Percentiles rank a stretch among this genome's conserved stretches.
These are phyloP conservation scores for Rhinoptilus africanus DNA, from an alignment of 2,113 vertebrate genomes.

Conservation along the genomic window DNA sequence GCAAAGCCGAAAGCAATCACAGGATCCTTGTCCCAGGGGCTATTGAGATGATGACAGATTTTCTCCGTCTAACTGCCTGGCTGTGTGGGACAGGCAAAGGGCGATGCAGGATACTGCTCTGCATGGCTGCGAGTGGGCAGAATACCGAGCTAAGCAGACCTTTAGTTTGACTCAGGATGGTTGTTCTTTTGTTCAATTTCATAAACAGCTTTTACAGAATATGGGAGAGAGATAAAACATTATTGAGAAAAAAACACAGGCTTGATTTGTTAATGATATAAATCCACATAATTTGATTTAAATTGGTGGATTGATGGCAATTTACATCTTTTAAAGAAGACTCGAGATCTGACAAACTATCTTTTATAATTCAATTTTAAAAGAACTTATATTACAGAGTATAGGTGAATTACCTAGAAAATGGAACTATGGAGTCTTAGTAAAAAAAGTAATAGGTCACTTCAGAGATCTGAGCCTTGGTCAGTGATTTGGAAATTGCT, in stretches of 20 bases:
- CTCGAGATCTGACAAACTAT: accelerated
- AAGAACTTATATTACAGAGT: not conserved
- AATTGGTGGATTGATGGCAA: not conserved
- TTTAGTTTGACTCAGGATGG: not conserved
- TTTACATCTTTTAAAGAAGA: not conserved
- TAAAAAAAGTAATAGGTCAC: not conserved
- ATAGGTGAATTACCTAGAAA: not conserved
- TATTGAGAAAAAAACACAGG: not conserved
- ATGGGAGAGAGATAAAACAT: not conserved
- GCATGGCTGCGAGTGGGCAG: not conserved
- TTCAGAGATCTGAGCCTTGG: not conserved
- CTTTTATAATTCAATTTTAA: not conserved
- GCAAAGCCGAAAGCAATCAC: not conserved
- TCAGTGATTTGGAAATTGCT: not conserved
- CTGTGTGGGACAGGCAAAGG: not conserved
- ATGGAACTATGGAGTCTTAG: not conserved
- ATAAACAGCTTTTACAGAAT: not conserved
- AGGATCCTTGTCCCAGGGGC: not conserved
- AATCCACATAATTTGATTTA: not conserved
- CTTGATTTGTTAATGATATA: not conserved
- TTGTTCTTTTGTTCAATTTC: not conserved
- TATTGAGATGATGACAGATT: not conserved
- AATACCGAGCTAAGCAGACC: not conserved
- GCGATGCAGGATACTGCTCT: not conserved
- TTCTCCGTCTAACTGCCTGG: not conserved